phyloP scores from a whole-genome alignment of 23 tunicate genomes.

The Corella eumyota region DNA sequence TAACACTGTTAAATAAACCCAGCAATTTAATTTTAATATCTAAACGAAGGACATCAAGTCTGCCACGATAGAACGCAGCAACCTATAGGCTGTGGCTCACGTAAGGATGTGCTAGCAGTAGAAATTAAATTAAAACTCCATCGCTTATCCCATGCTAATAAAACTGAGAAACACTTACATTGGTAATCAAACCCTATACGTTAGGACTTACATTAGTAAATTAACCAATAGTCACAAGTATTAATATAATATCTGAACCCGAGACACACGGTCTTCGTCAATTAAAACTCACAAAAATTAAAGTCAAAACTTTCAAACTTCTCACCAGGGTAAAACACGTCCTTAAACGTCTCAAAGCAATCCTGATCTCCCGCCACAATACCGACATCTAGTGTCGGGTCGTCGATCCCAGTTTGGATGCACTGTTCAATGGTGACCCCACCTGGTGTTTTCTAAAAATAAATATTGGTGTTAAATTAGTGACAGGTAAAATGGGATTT shows the following conservation, averaged over 20 bases:
- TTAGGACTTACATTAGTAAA: background rate
- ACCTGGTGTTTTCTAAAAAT: slow-evolving; percentile 15
- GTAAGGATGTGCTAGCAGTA: no score
- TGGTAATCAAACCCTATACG: background rate
- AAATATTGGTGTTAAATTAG: no score
- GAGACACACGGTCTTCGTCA: no score
- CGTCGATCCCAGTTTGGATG: slow-evolving; percentile 49
- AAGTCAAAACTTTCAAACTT: background rate
- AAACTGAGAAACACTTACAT: no score
- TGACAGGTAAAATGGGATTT: no score
- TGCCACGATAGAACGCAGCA: no score
- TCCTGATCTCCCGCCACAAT: slow-evolving; percentile 59
- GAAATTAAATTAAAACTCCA: no score
- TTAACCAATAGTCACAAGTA: background rate
- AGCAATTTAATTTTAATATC: no score
- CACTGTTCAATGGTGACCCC: slow-evolving; percentile 49
- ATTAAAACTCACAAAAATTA: background rate
- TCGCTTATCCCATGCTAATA: no score
- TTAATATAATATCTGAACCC: background rate
- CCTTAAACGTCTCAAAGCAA: slow-evolving; percentile 27
- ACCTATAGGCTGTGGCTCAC: no score
- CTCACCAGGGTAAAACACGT: slow-evolving; percentile 39
- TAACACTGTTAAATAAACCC: no score
- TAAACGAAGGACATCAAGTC: no score
- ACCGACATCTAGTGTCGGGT: slow-evolving; percentile 25